phyloP scores from a whole-genome alignment of 2,888 invertebrate species.

The Nephrotoma appendiculata region DNA sequence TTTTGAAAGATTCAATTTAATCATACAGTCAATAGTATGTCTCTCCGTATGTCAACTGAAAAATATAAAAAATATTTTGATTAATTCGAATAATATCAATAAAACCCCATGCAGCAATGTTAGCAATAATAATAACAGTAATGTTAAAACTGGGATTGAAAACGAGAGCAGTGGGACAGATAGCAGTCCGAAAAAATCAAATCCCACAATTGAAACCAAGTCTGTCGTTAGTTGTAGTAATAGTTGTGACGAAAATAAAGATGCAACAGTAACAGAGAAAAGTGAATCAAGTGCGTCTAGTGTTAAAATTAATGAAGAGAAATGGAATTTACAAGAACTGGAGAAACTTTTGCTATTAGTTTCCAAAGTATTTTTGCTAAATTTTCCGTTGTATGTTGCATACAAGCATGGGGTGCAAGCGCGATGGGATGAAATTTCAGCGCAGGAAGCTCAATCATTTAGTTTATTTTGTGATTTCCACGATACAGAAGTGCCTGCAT shows the following conservation, averaged over 20 bases:
- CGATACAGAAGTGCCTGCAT: constrained; percentile 86
- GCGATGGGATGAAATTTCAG: constrained; percentile 65
- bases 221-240: constrained; percentile 1
- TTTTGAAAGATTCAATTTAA: constrained; percentile 77
- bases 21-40: constrained; percentile 76
- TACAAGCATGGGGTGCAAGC: constrained; percentile 72
- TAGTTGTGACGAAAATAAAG: constrained; percentile 18
- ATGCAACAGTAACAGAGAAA: constrained; percentile 6
- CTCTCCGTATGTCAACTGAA: constrained; percentile 72
- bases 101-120: constrained; percentile 21
- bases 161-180: neutral
- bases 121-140: constrained; percentile 11
- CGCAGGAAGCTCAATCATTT: constrained; percentile 62
- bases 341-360: constrained; percentile 79
- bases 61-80: constrained; percentile 46
- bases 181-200: neutral
- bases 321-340: constrained; percentile 68
- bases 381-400: constrained; percentile 78
- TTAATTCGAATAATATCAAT: constrained; percentile 22
- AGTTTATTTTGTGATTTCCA: constrained; percentile 80
- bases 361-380: constrained; percentile 76
- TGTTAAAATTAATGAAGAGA: constrained; percentile 29
- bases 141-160: constrained; percentile 6
- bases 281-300: constrained; percentile 22
- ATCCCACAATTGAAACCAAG: neutral